phyloP scores from a whole-genome alignment of 1,140 invertebrate genomes.

The Globodera ellingtonae region DNA sequence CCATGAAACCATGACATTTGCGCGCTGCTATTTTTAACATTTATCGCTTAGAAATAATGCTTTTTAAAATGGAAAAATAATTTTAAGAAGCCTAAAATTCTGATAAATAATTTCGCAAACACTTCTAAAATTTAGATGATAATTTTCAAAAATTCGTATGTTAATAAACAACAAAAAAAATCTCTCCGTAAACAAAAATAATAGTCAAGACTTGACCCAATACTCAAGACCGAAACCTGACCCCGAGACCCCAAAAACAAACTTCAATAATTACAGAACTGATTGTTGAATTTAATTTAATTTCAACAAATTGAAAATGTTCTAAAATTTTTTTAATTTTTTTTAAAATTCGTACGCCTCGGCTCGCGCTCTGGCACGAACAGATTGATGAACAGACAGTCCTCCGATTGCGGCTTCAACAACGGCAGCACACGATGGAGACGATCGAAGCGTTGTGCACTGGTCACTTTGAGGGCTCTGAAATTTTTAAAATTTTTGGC shows the following conservation, averaged over 20 bases:
- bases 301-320: neutral
- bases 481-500: slow-evolving; percentile 71
- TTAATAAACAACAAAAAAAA: too few relatives aligned
- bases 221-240: too few relatives aligned
- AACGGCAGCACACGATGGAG: slow-evolving; percentile 82
- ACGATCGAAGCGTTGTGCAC: slow-evolving; percentile 81
- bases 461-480: slow-evolving; percentile 74
- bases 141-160: too few relatives aligned
- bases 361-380: slow-evolving; percentile 75
- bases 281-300: neutral
- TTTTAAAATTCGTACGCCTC: neutral
- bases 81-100: neutral
- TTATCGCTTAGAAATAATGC: neutral
- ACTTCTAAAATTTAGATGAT: too few relatives aligned
- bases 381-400: slow-evolving; percentile 94
- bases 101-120: too few relatives aligned
- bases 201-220: too few relatives aligned
- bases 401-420: slow-evolving; percentile 87
- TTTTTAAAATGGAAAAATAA: slow-evolving; percentile 26
- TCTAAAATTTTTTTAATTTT: too few relatives aligned
- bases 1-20: slow-evolving; percentile 5
- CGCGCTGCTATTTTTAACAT: too few relatives aligned
- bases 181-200: too few relatives aligned
- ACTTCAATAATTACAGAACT: neutral
- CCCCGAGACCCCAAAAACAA: too few relatives aligned